Conservation (phyloP, 2,113 vertebrate genomes). For the Elanus axillaris region DNA sequence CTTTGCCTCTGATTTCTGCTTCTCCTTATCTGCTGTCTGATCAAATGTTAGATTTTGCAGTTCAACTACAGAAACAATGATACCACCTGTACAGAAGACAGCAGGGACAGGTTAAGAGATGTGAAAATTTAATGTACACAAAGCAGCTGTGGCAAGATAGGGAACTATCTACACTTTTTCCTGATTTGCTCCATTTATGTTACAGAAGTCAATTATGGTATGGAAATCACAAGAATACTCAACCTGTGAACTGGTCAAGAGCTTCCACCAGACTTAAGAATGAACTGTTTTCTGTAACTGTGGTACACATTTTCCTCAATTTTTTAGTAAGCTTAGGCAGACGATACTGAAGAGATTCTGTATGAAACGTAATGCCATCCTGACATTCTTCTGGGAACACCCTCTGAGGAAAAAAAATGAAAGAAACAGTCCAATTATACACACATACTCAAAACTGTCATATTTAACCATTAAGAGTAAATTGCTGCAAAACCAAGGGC, state of each 20-base stretch:
- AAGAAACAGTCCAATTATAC: not conserved
- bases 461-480: not conserved
- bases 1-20: conserved; percentile 88
- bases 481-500: not conserved
- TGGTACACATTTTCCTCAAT: conserved; percentile 87
- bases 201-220: not conserved
- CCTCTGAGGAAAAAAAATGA: not conserved
- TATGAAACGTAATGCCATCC: not conserved
- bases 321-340: conserved; percentile 83
- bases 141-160: not conserved
- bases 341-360: conserved; percentile 77
- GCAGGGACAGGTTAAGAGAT: not conserved
- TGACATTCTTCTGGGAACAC: not conserved
- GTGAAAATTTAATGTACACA: not conserved
- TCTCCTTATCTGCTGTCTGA: conserved; percentile 82
- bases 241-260: conserved; percentile 89
- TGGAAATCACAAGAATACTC: not conserved
- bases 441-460: not conserved
- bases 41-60: conserved; percentile 84
- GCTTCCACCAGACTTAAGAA: conserved; percentile 82
- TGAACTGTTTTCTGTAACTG: conserved; percentile 76
- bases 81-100: conserved; percentile 72
- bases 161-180: not conserved
- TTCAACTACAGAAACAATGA: conserved; percentile 81
- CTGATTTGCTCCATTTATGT: not conserved